Base-by-base conservation (phyloP, 2,888 invertebrate species). In the Lepidocyrtinus sp. region DNA sequence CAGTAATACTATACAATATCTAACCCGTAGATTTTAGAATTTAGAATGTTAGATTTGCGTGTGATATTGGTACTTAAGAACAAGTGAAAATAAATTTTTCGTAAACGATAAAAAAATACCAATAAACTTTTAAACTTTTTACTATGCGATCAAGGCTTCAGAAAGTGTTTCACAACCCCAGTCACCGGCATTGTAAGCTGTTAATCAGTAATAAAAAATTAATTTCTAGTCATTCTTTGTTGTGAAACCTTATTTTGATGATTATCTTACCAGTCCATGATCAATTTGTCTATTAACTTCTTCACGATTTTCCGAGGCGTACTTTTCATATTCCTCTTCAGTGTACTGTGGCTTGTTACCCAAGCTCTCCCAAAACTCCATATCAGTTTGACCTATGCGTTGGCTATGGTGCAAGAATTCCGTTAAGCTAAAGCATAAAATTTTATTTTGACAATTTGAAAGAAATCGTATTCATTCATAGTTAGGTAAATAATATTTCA, bases 211-310 rank as follows among this genome's bases (percentile, higher is more conserved):
- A 63, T 63, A 63, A 3, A 22, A 36, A 36, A 12, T 36, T 5
- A 12, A 36, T 36, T 12, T n/a, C n/a, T n/a, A n/a, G n/a, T n/a
- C n/a, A n/a, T n/a, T n/a, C n/a, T n/a, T n/a, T n/a, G n/a, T n/a
- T n/a, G n/a, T n/a, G n/a, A n/a, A n/a, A 36, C 12, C 36, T 36
- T 7, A 36, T 36, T 12, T 7, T 36, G 12, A 36, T 12, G 36
- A 36, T 36, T 36, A 36, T 36, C 64, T 26, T 2, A 78, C 77
- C 67, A 15, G 2, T 67, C 77, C 77, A 1, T 61, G 26, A 15
- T 78, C 77, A 36, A 78, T 78, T 69, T 62, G 17, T 64, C 22
- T 22, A 26, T 55, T 73, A 3, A 73, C 50, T 45, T 78, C 78
- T 15, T 46, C 24, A 7, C 68, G 46, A 21, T 77, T 15, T 5